Percentiles rank a stretch among this genome's conserved stretches.
These are phyloP conservation scores for Atherinomorus stipes DNA, from an alignment of 2,113 vertebrate species.

Conservation along the genomic window DNA sequence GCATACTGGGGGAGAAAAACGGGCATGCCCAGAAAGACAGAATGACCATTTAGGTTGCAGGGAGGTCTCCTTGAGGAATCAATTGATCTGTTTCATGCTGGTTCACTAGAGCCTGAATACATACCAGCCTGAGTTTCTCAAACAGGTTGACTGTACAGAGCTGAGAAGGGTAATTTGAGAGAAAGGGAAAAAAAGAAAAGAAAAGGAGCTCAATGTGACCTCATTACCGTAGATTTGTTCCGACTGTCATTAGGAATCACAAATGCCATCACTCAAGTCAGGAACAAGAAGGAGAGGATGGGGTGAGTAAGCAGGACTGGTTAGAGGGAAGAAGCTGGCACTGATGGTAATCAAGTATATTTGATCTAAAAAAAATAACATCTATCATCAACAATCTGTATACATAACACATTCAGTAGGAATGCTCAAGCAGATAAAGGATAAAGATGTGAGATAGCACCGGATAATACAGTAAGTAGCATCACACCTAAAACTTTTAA, in stretches of 20 bases:
- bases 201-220: slow-evolving; percentile 87
- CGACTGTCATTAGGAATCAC: slow-evolving; percentile 93
- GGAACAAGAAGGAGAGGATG: slow-evolving; percentile 77
- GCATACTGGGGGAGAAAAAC: slow-evolving; percentile 18
- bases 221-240: slow-evolving; percentile 94
- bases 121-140: slow-evolving; percentile 31
- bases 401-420: slow-evolving; percentile 8
- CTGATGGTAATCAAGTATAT: slow-evolving; percentile 56
- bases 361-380: slow-evolving; percentile 58
- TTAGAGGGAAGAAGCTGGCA: slow-evolving; percentile 2
- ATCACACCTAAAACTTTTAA: slow-evolving; percentile 22
- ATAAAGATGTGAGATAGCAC: slow-evolving; percentile 14
- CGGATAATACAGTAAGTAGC: slow-evolving; percentile 11
- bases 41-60: slow-evolving; percentile 55
- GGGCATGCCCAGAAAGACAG: slow-evolving; percentile 45
- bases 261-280: slow-evolving; percentile 90
- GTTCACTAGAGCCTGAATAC: slow-evolving; percentile 48
- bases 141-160: slow-evolving; percentile 52
- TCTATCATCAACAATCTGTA: slow-evolving; percentile 41
- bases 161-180: slow-evolving; percentile 82
- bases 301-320: slow-evolving; percentile 45
- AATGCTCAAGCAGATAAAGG: slow-evolving; percentile 20
- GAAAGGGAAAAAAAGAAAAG: slow-evolving; percentile 10
- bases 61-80: slow-evolving; percentile 42
- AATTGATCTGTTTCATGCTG: slow-evolving; percentile 53